Evolutionary conservation across 2,113 vertebrate genomes (phyloP).

Genomic region (Nesogale talazaci): DNA sequence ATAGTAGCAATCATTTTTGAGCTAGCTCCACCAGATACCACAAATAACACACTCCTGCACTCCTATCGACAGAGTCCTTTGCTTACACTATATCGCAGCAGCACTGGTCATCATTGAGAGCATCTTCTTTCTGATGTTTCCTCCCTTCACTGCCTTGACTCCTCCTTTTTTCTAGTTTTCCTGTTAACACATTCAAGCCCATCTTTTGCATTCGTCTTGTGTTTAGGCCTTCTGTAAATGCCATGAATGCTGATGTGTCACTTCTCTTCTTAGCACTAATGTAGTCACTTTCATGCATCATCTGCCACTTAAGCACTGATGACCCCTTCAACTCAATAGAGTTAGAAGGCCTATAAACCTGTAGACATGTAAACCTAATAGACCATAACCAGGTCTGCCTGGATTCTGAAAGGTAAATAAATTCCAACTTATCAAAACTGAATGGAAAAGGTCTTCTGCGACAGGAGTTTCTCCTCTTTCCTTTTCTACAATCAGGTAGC

Average conservation of each 20-base stretch:
- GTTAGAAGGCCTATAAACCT: background rate
- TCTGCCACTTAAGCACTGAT: background rate
- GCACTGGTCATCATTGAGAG: background rate
- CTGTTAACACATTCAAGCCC: slow-evolving; percentile 36
- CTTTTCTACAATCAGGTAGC: slow-evolving; percentile 16
- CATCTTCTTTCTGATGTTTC: background rate
- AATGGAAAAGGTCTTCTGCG: background rate
- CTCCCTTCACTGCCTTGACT: background rate
- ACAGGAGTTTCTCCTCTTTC: background rate
- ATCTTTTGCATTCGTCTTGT: background rate
- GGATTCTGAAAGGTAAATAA: slow-evolving; percentile 47
- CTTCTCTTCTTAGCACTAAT: background rate
- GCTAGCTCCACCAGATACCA: background rate
- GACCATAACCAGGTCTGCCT: background rate
- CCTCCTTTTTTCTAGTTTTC: slow-evolving; percentile 8
- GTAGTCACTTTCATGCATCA: slow-evolving; percentile 7
- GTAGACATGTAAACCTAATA: slow-evolving; percentile 10
- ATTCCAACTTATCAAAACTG: slow-evolving; percentile 16
- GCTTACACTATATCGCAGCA: background rate
- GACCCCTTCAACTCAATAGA: background rate
- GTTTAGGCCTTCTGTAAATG: slow-evolving; percentile 16
- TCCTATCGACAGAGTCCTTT: background rate
- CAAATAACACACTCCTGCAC: slow-evolving; percentile 11
- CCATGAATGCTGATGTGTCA: background rate
- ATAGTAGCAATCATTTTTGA: background rate